A percentile compares a stretch with the other conserved stretches of the same genome.
Conservation (phyloP, 2,113 vertebrate species). For the Esox niger region DNA sequence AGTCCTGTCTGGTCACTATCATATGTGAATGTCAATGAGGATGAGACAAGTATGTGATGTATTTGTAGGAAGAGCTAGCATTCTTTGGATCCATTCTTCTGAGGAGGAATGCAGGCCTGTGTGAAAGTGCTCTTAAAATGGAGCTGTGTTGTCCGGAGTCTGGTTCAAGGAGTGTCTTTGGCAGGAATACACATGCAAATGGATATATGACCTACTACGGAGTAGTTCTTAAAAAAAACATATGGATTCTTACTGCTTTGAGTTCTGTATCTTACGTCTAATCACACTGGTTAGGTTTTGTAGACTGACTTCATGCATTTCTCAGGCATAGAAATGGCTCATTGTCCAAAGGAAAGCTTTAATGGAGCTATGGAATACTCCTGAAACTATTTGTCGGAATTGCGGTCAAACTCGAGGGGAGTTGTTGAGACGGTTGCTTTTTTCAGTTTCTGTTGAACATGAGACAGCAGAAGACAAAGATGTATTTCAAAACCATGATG, state of each 20-base stretch:
- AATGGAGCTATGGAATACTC: conserved; percentile 8
- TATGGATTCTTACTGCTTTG: background rate
- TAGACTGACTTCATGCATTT: background rate
- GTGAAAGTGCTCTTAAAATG: background rate
- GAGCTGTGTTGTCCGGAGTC: background rate
- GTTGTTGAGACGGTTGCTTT: background rate
- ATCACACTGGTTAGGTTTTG: background rate
- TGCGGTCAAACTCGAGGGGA: conserved; percentile 7
- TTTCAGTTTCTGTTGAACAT: background rate
- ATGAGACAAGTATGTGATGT: conserved; percentile 13
- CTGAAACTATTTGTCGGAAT: conserved; percentile 24
- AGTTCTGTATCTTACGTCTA: background rate
- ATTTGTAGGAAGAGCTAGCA: background rate
- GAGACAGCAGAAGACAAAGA: background rate
- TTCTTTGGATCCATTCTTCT: conserved; percentile 26
- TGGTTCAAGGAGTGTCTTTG: background rate
- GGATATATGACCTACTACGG: background rate
- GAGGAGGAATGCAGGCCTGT: conserved; percentile 5
- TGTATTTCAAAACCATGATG: conserved; percentile 18
- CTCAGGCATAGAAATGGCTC: conserved; percentile 2
- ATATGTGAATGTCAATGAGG: conserved; percentile 22
- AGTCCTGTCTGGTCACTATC: conserved; percentile 17
- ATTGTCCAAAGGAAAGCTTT: conserved; percentile 14
- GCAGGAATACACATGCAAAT: background rate
- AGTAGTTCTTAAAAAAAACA: background rate